Conservation (phyloP, 92 coral and sea anemone genomes). For the Metridium senile region DNA sequence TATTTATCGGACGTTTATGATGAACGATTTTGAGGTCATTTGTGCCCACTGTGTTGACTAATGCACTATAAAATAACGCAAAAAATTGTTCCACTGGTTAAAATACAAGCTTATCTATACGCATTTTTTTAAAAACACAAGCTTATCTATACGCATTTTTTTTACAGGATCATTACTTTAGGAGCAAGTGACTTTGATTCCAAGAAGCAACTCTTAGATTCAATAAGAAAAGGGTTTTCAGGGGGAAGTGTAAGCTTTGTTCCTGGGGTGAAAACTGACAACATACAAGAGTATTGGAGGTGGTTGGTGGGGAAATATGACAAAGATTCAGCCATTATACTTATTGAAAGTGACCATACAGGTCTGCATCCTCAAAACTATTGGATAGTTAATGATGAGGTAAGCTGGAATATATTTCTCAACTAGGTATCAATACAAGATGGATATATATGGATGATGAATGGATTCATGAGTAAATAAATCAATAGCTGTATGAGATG, state of each 20-base stretch:
- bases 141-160: too few species aligned
- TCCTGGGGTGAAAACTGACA: constrained; percentile 24
- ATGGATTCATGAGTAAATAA: neutral
- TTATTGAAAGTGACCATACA: neutral
- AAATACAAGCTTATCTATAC: too few species aligned
- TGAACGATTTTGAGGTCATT: too few species aligned
- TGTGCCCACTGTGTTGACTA: neutral
- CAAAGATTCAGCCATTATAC: constrained; percentile 9
- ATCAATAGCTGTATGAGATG: neutral
- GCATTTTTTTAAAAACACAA: too few species aligned
- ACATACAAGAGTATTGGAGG: constrained; percentile 35
- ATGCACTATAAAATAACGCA: neutral
- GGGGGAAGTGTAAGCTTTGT: constrained; percentile 30
- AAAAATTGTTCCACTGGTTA: neutral
- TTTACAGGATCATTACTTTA: constrained; percentile 12
- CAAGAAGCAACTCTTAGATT: constrained; percentile 22
- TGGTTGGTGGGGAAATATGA: constrained; percentile 37
- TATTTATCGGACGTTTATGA: too few species aligned
- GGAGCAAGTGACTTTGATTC: constrained; percentile 44
- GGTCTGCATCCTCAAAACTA: constrained; percentile 17
- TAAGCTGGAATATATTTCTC: too few species aligned
- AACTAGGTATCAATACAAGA: too few species aligned
- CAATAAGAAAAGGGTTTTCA: constrained; percentile 32
- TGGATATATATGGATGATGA: neutral
- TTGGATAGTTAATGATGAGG: constrained; percentile 34